Percentiles rank a stretch among this genome's conserved stretches.
These are phyloP conservation scores for Odontamblyopus rebecca DNA, from an alignment of 2,797 vertebrate genomes.

Conservation along the genomic window DNA sequence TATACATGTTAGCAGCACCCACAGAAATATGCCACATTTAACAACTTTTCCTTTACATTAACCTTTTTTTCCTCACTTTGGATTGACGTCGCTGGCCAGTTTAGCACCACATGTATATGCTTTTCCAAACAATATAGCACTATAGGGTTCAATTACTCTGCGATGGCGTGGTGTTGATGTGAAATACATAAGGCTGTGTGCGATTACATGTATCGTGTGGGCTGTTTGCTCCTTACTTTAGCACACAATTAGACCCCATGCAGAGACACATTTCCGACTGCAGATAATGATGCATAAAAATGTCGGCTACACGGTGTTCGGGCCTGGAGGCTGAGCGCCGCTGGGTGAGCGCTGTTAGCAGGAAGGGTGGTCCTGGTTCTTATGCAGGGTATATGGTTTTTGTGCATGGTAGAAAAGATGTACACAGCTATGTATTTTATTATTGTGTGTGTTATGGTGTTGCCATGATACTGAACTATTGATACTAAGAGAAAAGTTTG, in stretches of 20 bases:
- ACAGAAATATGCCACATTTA: too few species aligned
- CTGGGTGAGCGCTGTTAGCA: conserved; percentile 1
- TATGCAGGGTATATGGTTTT: too few species aligned
- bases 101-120: background rate
- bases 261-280: conserved; percentile 19
- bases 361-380: background rate
- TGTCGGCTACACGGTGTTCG: background rate
- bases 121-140: background rate
- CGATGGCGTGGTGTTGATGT: conserved; percentile 1
- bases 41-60: background rate
- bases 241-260: conserved; percentile 29
- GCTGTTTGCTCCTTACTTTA: conserved; percentile 22
- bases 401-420: too few species aligned
- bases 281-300: conserved; percentile 35
- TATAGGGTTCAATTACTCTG: background rate
- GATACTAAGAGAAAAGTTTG: too few species aligned
- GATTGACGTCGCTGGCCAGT: background rate
- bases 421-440: too few species aligned
- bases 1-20: too few species aligned
- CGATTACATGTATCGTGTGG: conserved; percentile 16
- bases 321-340: background rate
- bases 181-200: background rate
- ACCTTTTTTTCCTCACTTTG: background rate
- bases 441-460: too few species aligned
- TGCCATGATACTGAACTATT: too few species aligned